Evolutionary conservation across 2,888 invertebrate genomes (phyloP).

Genomic region (Empis livida): DNA sequence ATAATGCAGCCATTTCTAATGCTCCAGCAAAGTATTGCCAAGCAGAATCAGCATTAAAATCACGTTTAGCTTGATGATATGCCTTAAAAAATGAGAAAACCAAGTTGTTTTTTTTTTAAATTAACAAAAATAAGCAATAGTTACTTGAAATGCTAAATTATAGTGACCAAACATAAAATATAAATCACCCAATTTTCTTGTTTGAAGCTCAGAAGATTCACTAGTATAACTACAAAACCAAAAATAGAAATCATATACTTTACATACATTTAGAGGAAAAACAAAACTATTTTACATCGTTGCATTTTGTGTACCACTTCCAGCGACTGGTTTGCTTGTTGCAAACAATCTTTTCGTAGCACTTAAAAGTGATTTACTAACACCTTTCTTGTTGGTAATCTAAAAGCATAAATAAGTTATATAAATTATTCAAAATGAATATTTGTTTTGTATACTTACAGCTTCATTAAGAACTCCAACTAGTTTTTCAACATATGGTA

Average conservation of each 20-base stretch:
- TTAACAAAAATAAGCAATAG: background rate
- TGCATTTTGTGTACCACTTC: conserved; percentile 54
- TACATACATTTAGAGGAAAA: no score
- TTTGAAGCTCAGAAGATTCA: conserved; percentile 83
- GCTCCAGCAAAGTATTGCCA: conserved; percentile 97
- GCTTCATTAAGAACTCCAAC: conserved; percentile 67
- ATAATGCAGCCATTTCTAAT: conserved; percentile 88
- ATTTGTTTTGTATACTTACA: conserved; percentile 33
- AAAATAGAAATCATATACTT: conserved; percentile 14
- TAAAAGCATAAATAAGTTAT: conserved; percentile 20
- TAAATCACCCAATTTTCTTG: conserved; percentile 84
- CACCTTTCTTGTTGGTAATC: conserved; percentile 79
- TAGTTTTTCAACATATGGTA: conserved; percentile 87
- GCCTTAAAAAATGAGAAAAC: conserved; percentile 33
- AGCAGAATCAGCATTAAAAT: conserved; percentile 92
- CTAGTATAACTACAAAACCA: conserved; percentile 49
- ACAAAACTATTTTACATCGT: conserved; percentile 86
- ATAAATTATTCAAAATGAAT: background rate
- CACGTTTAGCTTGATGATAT: conserved; percentile 93
- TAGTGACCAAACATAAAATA: conserved; percentile 95
- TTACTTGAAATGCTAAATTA: conserved; percentile 67
- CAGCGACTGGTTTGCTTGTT: conserved; percentile 70
- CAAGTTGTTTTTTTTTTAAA: background rate
- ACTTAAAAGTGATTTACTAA: conserved; percentile 83
- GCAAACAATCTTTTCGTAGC: conserved; percentile 95